A percentile compares a stretch with the other conserved stretches of the same genome.
phyloP scores from a whole-genome alignment of 2,113 vertebrate species.

The Pelobates fuscus region DNA sequence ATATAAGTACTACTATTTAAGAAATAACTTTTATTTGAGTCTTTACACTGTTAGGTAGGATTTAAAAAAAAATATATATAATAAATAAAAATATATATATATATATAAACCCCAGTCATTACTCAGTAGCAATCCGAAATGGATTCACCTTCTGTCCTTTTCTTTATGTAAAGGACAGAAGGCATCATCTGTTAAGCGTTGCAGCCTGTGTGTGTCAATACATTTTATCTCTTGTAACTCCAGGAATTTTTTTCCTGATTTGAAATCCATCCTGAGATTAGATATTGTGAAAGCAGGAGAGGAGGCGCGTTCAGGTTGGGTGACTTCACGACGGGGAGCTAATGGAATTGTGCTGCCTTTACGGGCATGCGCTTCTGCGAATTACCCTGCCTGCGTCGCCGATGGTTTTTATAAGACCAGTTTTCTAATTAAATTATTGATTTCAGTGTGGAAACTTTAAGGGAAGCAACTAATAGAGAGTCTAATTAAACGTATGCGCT shows the following conservation, averaged over 20 bases:
- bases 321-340: conserved; percentile 34
- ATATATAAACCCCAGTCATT: no score
- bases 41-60: no score
- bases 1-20: no score
- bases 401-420: conserved; percentile 38
- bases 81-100: no score
- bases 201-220: conserved; percentile 14
- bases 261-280: conserved; percentile 43
- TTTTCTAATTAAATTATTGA: conserved; percentile 52
- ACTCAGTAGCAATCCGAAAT: no score
- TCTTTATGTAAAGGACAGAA: not conserved
- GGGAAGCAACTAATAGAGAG: conserved; percentile 41
- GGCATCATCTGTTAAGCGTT: conserved; percentile 17
- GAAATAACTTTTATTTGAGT: no score
- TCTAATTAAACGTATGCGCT: conserved; percentile 40
- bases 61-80: no score
- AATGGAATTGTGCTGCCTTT: conserved; percentile 36
- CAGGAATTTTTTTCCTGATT: conserved; percentile 5
- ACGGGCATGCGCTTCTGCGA: not conserved
- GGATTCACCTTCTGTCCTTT: conserved; percentile 18
- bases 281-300: conserved; percentile 16
- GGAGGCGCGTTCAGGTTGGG: conserved; percentile 23
- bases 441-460: conserved; percentile 44
- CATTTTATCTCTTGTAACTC: conserved; percentile 30
- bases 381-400: not conserved